These are phyloP conservation scores for Pterobdella sp. DNA, from an alignment of 2,888 invertebrate species.

Conservation along the genomic window DNA sequence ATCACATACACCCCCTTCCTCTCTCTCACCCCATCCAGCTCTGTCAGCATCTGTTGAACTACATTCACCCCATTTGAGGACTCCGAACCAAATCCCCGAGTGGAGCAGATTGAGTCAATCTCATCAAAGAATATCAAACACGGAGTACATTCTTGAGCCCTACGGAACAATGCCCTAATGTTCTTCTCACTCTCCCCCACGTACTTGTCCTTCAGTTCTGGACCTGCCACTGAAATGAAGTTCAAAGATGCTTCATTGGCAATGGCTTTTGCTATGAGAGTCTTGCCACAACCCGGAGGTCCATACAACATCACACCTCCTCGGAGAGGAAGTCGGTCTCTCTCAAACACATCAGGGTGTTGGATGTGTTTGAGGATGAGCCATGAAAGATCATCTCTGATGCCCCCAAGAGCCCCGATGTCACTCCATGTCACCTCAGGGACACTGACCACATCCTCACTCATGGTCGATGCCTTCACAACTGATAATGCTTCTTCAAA, in stretches of 20 bases:
- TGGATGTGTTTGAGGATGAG: conserved; percentile 17
- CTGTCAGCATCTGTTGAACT: conserved; percentile 22
- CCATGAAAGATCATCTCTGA: conserved; percentile 4
- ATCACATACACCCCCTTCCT: conserved; percentile 26
- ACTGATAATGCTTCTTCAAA: conserved; percentile 10
- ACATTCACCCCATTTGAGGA: conserved; percentile 1
- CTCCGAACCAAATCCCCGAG: background rate
- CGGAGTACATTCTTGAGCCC: conserved; percentile 23
- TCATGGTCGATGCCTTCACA: conserved; percentile 13
- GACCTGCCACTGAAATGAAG: conserved; percentile 23
- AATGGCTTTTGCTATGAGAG: conserved; percentile 22
- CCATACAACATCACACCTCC: conserved; percentile 23
- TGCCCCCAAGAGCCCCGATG: conserved; percentile 13
- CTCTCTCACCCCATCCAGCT: conserved; percentile 17
- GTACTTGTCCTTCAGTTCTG: conserved; percentile 22
- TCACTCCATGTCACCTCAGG: conserved; percentile 22
- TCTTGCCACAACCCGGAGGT: conserved; percentile 28
- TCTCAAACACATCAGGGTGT: conserved; percentile 16
- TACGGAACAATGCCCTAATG: conserved; percentile 7
- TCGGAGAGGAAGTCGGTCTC: background rate
- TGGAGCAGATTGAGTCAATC: conserved; percentile 22
- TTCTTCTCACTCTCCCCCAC: conserved; percentile 27
- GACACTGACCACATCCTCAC: conserved; percentile 5
- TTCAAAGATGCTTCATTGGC: conserved; percentile 26
- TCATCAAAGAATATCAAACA: conserved; percentile 28